phyloP scores from a whole-genome alignment of 2,797 vertebrate species.

The Macroramphosus scolopax region DNA sequence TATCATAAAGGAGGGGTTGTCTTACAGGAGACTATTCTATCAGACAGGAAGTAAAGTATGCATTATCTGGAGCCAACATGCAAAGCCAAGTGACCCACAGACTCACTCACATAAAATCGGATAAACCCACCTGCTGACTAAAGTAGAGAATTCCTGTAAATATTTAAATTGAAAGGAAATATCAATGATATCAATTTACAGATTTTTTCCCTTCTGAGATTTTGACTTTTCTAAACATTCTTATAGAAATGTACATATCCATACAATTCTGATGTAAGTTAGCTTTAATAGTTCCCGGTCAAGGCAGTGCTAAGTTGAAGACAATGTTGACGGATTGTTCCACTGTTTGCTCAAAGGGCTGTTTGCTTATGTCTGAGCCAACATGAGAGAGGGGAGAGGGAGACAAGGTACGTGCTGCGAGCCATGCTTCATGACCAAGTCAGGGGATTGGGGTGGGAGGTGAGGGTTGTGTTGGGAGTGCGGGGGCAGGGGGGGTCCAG shows the following conservation, averaged over 20 bases:
- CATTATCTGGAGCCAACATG: slow-evolving; percentile 25
- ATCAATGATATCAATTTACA: no score
- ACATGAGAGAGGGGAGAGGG: slow-evolving; percentile 63
- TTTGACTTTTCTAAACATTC: no score
- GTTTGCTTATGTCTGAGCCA: slow-evolving; percentile 81
- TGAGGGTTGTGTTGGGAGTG: slow-evolving; percentile 57
- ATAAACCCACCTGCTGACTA: slow-evolving; percentile 27
- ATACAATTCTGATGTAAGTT: slow-evolving; percentile 15
- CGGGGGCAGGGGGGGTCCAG: slow-evolving; percentile 68
- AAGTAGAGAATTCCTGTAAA: neutral
- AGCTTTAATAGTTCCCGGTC: slow-evolving; percentile 34
- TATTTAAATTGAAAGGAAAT: no score
- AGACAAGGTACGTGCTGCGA: slow-evolving; percentile 81
- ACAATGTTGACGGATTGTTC: slow-evolving; percentile 63
- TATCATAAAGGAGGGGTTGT: slow-evolving; percentile 22
- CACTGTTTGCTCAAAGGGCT: slow-evolving; percentile 74
- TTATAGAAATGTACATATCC: neutral
- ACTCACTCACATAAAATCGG: slow-evolving; percentile 18
- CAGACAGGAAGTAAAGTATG: slow-evolving; percentile 38
- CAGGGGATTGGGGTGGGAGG: slow-evolving; percentile 62
- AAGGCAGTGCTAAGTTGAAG: slow-evolving; percentile 22
- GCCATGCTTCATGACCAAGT: slow-evolving; percentile 75
- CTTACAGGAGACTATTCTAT: slow-evolving; percentile 25
- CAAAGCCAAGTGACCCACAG: slow-evolving; percentile 21
- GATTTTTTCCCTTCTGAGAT: no score